These are phyloP conservation scores for Alfaro cultratus DNA, from an alignment of 2,797 vertebrate species.

Conservation along the genomic window DNA sequence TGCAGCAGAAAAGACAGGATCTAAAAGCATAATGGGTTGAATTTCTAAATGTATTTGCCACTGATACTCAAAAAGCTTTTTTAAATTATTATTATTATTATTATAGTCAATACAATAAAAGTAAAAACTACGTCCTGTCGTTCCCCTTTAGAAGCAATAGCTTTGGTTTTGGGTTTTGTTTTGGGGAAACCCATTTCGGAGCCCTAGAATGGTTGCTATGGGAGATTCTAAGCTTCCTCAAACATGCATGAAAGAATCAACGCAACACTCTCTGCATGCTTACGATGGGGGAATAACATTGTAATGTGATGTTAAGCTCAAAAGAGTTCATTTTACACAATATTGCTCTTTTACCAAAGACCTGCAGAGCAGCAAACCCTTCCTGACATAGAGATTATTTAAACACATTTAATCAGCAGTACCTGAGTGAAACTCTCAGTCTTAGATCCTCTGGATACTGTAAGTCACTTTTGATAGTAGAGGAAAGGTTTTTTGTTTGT, in stretches of 20 bases:
- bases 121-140: background rate
- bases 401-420: background rate
- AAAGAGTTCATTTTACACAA: too few relatives aligned
- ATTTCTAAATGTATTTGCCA: background rate
- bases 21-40: background rate
- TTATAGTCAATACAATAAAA: background rate
- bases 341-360: background rate
- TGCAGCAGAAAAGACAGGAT: background rate
- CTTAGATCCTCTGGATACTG: background rate
- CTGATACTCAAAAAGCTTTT: background rate
- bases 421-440: background rate
- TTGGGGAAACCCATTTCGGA: too few relatives aligned
- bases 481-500: background rate
- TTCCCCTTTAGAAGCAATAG: background rate
- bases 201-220: too few relatives aligned
- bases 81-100: background rate
- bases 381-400: background rate
- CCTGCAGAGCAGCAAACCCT: background rate
- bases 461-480: background rate
- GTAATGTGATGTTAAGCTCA: background rate
- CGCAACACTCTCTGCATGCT: too few relatives aligned
- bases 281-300: background rate
- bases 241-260: too few relatives aligned
- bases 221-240: too few relatives aligned
- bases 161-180: too few relatives aligned